Conservation (phyloP, 2,113 vertebrate species). For the Coracopsis vasa region DNA sequence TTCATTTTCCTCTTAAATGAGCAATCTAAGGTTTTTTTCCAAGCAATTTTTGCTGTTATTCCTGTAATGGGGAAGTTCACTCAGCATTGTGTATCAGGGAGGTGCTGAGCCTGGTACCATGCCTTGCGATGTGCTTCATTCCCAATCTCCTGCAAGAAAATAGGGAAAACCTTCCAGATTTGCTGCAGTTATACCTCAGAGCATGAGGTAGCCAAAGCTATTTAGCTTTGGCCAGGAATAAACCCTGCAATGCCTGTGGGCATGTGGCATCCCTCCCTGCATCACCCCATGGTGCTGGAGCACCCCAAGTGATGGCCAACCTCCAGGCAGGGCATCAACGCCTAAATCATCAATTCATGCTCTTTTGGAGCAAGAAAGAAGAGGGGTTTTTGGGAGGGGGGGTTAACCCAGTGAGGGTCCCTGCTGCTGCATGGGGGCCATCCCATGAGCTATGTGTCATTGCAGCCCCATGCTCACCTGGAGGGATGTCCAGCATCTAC, state of each 20-base stretch:
- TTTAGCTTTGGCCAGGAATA: background rate
- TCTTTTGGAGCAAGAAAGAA: background rate
- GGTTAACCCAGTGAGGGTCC: background rate
- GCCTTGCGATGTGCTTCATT: background rate
- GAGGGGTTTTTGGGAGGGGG: background rate
- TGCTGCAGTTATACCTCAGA: background rate
- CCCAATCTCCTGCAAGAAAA: background rate
- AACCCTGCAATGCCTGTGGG: background rate
- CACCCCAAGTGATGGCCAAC: background rate
- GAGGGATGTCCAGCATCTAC: constrained; percentile 91
- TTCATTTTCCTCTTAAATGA: background rate
- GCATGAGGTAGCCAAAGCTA: background rate
- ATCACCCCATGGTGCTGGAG: background rate
- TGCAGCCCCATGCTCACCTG: constrained; percentile 86
- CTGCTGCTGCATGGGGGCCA: background rate
- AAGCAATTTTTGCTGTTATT: background rate
- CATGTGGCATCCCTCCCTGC: background rate
- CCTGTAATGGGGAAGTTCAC: background rate
- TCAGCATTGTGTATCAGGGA: accelerated
- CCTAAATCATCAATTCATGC: background rate
- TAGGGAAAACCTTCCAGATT: background rate
- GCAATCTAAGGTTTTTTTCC: background rate
- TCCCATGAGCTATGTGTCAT: background rate
- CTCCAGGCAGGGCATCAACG: background rate
- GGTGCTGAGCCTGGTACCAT: accelerated